Evolutionary conservation across 2,797 vertebrate genomes (phyloP).

Genomic region (Sparidentex hasta): DNA sequence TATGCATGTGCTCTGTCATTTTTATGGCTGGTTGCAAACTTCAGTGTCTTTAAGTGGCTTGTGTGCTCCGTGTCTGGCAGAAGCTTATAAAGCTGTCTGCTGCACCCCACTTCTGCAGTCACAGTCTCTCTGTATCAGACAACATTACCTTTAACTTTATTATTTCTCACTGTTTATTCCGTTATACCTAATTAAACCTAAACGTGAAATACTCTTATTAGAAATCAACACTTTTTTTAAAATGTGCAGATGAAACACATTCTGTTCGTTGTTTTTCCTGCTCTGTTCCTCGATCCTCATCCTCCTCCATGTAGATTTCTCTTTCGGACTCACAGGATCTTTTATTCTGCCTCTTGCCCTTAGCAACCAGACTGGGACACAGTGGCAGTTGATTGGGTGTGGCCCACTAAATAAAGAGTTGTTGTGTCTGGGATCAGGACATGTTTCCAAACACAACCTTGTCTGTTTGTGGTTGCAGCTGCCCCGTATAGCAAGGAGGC

Average conservation of each 20-base stretch:
- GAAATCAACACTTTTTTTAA: conserved; percentile 1
- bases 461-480: conserved; percentile 76
- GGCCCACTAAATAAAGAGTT: conserved; percentile 78
- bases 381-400: conserved; percentile 78
- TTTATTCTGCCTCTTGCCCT: conserved; percentile 45
- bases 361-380: conserved; percentile 63
- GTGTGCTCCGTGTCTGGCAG: conserved; percentile 66
- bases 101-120: conserved; percentile 37
- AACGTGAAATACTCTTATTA: neutral
- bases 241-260: conserved; percentile 9
- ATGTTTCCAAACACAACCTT: conserved; percentile 78
- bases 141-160: neutral
- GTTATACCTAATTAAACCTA: neutral
- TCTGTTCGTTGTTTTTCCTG: neutral
- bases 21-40: conserved; percentile 72
- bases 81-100: conserved; percentile 66
- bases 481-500: conserved; percentile 62
- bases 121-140: conserved; percentile 46
- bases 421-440: conserved; percentile 79
- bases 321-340: conserved; percentile 25
- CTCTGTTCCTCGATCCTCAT: neutral
- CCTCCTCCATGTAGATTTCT: conserved; percentile 13
- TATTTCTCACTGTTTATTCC: neutral
- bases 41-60: conserved; percentile 68
- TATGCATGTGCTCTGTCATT: conserved; percentile 63